A percentile compares a stretch with the other conserved stretches of the same genome.
These are phyloP conservation scores for Cecropterus lyciades DNA, from an alignment of 1,140 invertebrate species.

Conservation along the genomic window DNA sequence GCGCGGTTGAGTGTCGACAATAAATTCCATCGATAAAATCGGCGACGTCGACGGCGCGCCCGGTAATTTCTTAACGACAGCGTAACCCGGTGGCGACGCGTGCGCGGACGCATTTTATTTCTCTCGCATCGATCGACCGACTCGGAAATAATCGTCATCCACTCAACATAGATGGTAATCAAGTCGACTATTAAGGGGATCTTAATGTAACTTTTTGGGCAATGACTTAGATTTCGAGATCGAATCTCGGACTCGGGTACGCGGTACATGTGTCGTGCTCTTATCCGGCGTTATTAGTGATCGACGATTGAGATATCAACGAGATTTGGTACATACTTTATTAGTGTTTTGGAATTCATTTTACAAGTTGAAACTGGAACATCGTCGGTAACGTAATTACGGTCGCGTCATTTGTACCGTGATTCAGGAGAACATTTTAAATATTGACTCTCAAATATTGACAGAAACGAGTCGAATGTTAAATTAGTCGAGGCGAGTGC, in stretches of 20 bases:
- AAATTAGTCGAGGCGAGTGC: slow-evolving; percentile 27
- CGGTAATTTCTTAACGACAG: slow-evolving; percentile 81
- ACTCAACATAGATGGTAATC: slow-evolving; percentile 82
- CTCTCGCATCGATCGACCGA: slow-evolving; percentile 69
- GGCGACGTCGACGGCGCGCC: slow-evolving; percentile 68
- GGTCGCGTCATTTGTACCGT: slow-evolving; percentile 1
- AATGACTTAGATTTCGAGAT: slow-evolving; percentile 59
- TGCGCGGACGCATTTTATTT: slow-evolving; percentile 81
- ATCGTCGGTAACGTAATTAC: not conserved
- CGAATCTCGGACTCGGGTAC: slow-evolving; percentile 40
- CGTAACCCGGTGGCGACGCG: slow-evolving; percentile 82
- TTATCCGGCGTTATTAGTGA: slow-evolving; percentile 39
- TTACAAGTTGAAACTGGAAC: slow-evolving; percentile 5
- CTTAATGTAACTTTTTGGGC: slow-evolving; percentile 77
- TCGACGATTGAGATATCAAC: slow-evolving; percentile 39
- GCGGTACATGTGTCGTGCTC: slow-evolving; percentile 44
- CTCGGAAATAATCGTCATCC: slow-evolving; percentile 79
- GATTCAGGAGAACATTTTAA: slow-evolving; percentile 2
- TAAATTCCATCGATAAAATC: slow-evolving; percentile 84
- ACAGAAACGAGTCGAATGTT: slow-evolving; percentile 14
- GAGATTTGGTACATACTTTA: slow-evolving; percentile 17
- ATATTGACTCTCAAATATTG: slow-evolving; percentile 23
- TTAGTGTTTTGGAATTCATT: slow-evolving; percentile 4
- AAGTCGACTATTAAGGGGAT: slow-evolving; percentile 74
- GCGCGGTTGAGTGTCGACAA: slow-evolving; percentile 67